These are phyloP conservation scores for Sphyrna mokarran DNA, from an alignment of 2,113 vertebrate genomes.

Conservation along the genomic window DNA sequence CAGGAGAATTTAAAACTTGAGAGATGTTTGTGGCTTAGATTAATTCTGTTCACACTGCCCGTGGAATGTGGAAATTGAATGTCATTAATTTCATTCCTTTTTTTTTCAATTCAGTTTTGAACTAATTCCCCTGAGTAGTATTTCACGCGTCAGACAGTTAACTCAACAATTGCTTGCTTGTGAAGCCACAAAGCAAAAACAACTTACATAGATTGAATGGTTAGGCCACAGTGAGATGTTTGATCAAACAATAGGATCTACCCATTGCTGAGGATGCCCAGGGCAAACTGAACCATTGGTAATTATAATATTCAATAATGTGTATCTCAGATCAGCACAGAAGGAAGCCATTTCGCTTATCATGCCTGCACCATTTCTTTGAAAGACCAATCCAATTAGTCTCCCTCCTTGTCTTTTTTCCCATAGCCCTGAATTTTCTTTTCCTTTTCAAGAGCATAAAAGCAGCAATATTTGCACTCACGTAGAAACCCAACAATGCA, in stretches of 20 bases:
- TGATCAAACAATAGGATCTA: background rate
- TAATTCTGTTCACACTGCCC: background rate
- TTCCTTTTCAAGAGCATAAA: background rate
- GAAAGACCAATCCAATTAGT: background rate
- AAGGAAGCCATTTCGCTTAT: background rate
- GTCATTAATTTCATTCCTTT: background rate
- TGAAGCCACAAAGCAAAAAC: background rate
- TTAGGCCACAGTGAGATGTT: background rate
- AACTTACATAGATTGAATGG: background rate
- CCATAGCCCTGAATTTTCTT: background rate
- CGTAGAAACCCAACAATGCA: no score
- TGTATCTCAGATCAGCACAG: background rate
- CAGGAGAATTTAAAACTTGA: background rate
- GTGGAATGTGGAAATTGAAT: background rate
- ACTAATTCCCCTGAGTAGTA: background rate
- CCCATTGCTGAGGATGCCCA: background rate
- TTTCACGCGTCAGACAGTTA: background rate
- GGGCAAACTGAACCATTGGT: background rate
- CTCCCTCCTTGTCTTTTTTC: background rate
- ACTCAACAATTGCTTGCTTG: background rate
- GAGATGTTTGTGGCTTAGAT: background rate
- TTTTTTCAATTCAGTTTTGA: conserved; percentile 2
- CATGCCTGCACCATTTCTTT: background rate
- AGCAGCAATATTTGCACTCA: background rate
- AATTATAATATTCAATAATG: conserved; percentile 43